Evolutionary conservation across 2,888 invertebrate genomes (phyloP), one percentile per base, ranked within the genome.

Genomic region (Andrena dorsata): DNA sequence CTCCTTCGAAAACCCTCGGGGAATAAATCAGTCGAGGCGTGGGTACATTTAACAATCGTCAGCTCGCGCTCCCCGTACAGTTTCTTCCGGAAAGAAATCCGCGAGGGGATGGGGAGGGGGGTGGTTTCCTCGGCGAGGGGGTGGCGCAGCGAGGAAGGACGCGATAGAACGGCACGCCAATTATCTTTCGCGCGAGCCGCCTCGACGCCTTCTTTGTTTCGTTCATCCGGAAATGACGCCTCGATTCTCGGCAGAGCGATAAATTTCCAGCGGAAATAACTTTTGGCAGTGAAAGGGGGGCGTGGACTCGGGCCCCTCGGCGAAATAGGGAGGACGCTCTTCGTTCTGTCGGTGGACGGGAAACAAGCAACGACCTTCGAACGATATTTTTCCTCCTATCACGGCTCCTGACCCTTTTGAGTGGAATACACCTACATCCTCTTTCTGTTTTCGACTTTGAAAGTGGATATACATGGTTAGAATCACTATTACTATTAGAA

Each of bases 201-300:
- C 32, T n/a, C 79, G 60, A 74, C 73, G 80, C 74, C 66, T 81
- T 85, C 86, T 89, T 89, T 89, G 89, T 88, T 89, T 87, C 84
- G 80, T 75, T 77, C 86, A 80, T 16, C 80, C 89, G 88, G 88
- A 88, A 89, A 88, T 88, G 89, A 88, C 87, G 89, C 87, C 87
- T 87, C 88, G 88, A 87, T 88, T 88, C 88, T 88, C 89, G 83
- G 75, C 88, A 84, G 83, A 58, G 84, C 88, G 89, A 88, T 88
- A 88, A 88, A 88, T 88, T 88, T 87, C 84, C 84, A 86, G 69
- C 88, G 88, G 88, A 88, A 88, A 88, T 88, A 88, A 88, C 88
- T 88, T 88, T 88, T 86, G 88, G 87, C 86, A 87, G 85, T 51
- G 87, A 76, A 77, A 72, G 78, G 68, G 58, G 85, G 56, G 20